Conservation (phyloP, 2,113 vertebrate species). For the Lasiurus borealis region DNA sequence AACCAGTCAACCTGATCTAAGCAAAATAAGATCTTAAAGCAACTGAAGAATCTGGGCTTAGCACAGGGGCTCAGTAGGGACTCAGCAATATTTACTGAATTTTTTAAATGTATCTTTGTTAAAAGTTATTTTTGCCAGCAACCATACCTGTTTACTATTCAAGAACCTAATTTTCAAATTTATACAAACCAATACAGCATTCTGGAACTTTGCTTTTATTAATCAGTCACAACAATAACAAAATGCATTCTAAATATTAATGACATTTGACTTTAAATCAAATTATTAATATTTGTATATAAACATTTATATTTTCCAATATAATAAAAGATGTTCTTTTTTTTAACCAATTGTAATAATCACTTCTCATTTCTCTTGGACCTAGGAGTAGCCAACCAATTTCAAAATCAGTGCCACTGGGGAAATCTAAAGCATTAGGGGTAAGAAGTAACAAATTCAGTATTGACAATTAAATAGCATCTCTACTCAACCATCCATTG, state of each 20-base stretch:
- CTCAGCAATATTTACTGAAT: background rate
- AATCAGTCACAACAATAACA: constrained; percentile 13
- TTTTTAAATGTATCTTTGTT: constrained; percentile 31
- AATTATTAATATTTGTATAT: background rate
- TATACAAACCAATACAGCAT: constrained; percentile 23
- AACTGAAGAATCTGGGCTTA: background rate
- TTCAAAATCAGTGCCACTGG: too few relatives aligned
- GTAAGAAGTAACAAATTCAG: too few relatives aligned
- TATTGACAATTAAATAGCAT: too few relatives aligned
- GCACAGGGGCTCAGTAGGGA: background rate
- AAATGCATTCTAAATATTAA: constrained; percentile 36
- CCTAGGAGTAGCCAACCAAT: too few relatives aligned
- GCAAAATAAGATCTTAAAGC: constrained; percentile 29
- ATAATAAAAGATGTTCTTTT: too few relatives aligned
- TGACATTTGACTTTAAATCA: background rate
- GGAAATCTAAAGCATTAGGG: too few relatives aligned
- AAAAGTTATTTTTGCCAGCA: constrained; percentile 38
- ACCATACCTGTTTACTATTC: background rate
- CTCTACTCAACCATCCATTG: too few relatives aligned
- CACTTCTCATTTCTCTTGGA: too few relatives aligned
- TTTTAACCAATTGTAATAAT: too few relatives aligned
- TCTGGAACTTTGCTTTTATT: constrained; percentile 22
- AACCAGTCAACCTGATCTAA: constrained; percentile 13
- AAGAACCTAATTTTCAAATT: constrained; percentile 47
- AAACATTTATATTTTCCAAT: too few relatives aligned